phyloP scores from a whole-genome alignment of 2,888 invertebrate species.

The Lypha dubia region DNA sequence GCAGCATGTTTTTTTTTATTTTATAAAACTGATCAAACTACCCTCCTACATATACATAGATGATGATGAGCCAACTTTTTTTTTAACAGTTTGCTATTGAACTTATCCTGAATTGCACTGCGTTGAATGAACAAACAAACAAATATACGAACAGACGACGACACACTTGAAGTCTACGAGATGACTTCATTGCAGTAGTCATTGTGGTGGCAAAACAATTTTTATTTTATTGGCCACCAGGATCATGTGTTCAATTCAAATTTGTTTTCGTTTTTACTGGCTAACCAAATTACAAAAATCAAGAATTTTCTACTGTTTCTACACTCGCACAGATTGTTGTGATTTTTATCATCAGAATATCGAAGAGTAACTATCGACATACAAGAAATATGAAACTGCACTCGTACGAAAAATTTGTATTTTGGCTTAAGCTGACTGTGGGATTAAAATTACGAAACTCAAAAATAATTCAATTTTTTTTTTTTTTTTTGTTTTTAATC shows the following conservation, averaged over 20 bases:
- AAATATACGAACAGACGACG: background rate
- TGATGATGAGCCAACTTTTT: background rate
- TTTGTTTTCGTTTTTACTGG: slow-evolving; percentile 64
- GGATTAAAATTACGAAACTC: slow-evolving; percentile 50
- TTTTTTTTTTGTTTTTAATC: slow-evolving; percentile 9
- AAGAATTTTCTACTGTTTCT: background rate
- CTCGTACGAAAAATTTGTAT: background rate
- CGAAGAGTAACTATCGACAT: background rate
- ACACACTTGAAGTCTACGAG: slow-evolving; percentile 31
- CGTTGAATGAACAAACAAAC: background rate
- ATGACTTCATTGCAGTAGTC: slow-evolving; percentile 70
- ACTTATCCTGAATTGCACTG: slow-evolving; percentile 24
- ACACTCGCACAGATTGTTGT: background rate
- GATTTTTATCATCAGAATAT: background rate
- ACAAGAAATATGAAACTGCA: background rate
- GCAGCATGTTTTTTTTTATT: too few relatives aligned
- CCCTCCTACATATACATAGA: too few relatives aligned
- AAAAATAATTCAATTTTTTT: slow-evolving; percentile 16
- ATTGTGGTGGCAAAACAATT: slow-evolving; percentile 70
- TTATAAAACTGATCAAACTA: too few relatives aligned
- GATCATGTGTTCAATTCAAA: slow-evolving; percentile 53
- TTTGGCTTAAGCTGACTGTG: slow-evolving; percentile 20
- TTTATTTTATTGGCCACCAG: slow-evolving; percentile 64
- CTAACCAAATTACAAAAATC: slow-evolving; percentile 24
- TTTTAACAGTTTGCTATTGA: slow-evolving; percentile 29